Conservation (phyloP, 1,140 invertebrate genomes). For the Eumaeus atala region DNA sequence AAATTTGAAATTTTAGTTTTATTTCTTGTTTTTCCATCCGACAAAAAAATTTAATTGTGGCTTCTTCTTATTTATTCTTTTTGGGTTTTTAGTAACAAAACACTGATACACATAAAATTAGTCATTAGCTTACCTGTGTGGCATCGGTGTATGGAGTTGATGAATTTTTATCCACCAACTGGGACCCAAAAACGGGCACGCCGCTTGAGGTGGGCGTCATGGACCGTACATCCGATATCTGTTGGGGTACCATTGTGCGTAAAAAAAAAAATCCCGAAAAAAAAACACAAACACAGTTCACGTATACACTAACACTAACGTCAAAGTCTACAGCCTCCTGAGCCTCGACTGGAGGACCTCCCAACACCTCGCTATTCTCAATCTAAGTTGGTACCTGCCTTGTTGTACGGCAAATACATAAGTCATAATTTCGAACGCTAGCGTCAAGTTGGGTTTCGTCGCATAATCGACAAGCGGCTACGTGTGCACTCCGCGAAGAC, state of each 20-base stretch:
- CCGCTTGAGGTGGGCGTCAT: constrained; percentile 61
- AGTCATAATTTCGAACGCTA: constrained; percentile 64
- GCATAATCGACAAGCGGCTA: constrained; percentile 53
- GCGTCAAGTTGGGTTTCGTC: constrained; percentile 26
- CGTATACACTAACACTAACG: constrained; percentile 37
- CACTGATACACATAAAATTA: not conserved
- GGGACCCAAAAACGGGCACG: constrained; percentile 85
- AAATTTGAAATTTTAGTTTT: not conserved
- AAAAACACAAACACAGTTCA: constrained; percentile 62
- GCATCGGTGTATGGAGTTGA: constrained; percentile 96
- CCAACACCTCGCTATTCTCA: constrained; percentile 66
- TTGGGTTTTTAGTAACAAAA: not conserved
- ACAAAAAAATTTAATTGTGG: not conserved
- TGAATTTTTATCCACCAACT: constrained; percentile 91
- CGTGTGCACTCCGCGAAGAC: constrained; percentile 53
- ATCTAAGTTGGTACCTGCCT: constrained; percentile 60
- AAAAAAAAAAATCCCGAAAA: constrained; percentile 46
- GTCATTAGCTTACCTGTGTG: constrained; percentile 86
- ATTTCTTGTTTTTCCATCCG: not conserved
- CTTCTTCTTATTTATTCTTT: constrained; percentile 3
- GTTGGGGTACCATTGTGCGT: constrained; percentile 71
- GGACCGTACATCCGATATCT: constrained; percentile 70
- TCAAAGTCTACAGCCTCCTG: constrained; percentile 28
- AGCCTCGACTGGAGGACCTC: constrained; percentile 49
- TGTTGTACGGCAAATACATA: constrained; percentile 61